These are phyloP conservation scores for Notolepis coatsorum DNA, from an alignment of 2,797 vertebrate genomes.

Conservation along the genomic window DNA sequence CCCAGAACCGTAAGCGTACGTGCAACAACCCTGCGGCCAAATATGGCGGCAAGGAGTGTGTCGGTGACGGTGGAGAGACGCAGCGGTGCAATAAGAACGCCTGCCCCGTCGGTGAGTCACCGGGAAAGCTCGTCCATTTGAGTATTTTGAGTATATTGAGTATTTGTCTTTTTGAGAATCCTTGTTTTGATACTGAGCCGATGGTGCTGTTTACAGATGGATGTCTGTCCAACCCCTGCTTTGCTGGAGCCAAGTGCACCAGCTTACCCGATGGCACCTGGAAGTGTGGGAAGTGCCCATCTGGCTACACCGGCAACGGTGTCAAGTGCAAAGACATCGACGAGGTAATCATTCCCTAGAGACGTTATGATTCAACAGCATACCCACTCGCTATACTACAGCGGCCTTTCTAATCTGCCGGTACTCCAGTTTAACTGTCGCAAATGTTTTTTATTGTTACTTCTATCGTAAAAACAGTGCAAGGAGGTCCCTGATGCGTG, in stretches of 20 bases:
- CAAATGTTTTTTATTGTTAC: constrained; percentile 2
- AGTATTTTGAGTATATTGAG: background rate
- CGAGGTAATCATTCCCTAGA: constrained; percentile 85
- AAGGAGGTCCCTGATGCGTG: constrained; percentile 93
- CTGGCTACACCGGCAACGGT: constrained; percentile 92
- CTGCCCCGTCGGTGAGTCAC: constrained; percentile 91
- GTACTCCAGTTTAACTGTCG: no score
- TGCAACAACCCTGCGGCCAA: constrained; percentile 92
- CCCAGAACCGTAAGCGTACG: constrained; percentile 90
- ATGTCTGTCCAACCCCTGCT: constrained; percentile 97
- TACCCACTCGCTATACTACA: no score
- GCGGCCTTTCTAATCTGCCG: no score
- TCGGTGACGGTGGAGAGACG: constrained; percentile 85
- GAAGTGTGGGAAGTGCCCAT: constrained; percentile 94
- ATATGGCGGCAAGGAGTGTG: constrained; percentile 92
- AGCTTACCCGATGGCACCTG: constrained; percentile 95
- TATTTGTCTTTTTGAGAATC: background rate
- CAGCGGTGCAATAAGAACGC: constrained; percentile 93
- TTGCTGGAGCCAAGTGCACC: constrained; percentile 90
- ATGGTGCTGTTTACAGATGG: constrained; percentile 84
- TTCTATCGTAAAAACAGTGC: constrained; percentile 79
- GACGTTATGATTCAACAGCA: no score
- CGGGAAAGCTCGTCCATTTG: no score
- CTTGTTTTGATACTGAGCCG: background rate
- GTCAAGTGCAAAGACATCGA: constrained; percentile 92